A percentile compares a stretch with the other conserved stretches of the same genome.
phyloP scores from a whole-genome alignment of 2,797 vertebrate genomes.

The Poeciliopsis gracilis region DNA sequence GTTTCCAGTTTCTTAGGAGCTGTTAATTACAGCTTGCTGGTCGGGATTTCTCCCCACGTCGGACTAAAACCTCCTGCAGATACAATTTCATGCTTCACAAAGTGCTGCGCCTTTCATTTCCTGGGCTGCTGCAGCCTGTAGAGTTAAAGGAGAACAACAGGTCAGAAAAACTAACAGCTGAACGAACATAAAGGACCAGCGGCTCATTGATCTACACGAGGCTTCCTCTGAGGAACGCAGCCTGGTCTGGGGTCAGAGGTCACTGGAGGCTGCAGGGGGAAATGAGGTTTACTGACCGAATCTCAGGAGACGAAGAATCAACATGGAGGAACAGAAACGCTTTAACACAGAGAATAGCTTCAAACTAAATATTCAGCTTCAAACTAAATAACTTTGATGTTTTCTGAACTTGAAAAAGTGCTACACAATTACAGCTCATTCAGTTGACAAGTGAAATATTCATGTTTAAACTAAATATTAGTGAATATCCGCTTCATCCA shows the following conservation, averaged over 20 bases:
- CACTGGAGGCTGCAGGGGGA: neutral
- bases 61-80: conserved; percentile 26
- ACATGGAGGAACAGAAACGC: neutral
- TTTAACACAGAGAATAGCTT: neutral
- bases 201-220: too few species aligned
- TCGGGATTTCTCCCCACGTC: neutral
- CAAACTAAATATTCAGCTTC: too few species aligned
- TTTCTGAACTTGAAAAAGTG: too few species aligned
- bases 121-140: conserved; percentile 1
- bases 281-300: neutral
- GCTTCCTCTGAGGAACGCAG: neutral
- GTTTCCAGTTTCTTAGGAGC: conserved; percentile 9
- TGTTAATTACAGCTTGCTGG: conserved; percentile 9
- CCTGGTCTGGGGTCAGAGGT: neutral
- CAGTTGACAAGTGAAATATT: too few species aligned
- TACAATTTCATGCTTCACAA: conserved; percentile 40
- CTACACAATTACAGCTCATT: too few species aligned
- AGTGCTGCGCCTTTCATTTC: conserved; percentile 28
- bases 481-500: too few species aligned
- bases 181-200: neutral
- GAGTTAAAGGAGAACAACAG: conserved; percentile 1
- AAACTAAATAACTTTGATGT: too few species aligned
- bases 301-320: neutral
- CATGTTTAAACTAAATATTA: too few species aligned
- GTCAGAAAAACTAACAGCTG: neutral